Conservation (phyloP, 2,888 invertebrate genomes). For the Parapristionchus giblindavisi region DNA sequence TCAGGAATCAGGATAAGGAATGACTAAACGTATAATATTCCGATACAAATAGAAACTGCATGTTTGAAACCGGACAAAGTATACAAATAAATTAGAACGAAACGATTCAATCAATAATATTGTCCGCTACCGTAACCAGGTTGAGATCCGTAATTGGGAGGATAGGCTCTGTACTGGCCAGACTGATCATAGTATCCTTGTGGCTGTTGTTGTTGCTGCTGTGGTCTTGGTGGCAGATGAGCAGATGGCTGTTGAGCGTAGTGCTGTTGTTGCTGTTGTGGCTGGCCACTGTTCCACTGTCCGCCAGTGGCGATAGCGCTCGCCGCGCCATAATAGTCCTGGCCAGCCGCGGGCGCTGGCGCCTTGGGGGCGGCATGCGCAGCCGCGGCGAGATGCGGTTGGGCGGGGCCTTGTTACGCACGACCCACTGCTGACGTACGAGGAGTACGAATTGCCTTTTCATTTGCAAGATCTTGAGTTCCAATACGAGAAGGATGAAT, state of each 20-base stretch:
- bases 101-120: slow-evolving; percentile 17
- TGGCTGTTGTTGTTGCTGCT: slow-evolving; percentile 14
- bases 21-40: too few species aligned
- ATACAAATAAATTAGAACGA: too few species aligned
- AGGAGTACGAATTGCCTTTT: too few species aligned
- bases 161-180: background rate
- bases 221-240: background rate
- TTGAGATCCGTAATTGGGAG: too few species aligned
- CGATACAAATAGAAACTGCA: too few species aligned
- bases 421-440: slow-evolving; percentile 25
- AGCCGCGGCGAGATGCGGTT: slow-evolving; percentile 16
- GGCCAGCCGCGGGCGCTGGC: background rate
- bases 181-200: slow-evolving; percentile 19
- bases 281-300: background rate
- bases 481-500: too few species aligned
- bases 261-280: background rate
- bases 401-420: slow-evolving; percentile 1
- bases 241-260: background rate
- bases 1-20: too few species aligned
- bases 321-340: background rate
- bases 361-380: background rate
- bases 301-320: background rate
- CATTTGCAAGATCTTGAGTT: too few species aligned
- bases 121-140: background rate
- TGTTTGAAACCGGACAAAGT: too few species aligned